Evolutionary conservation across 2,113 vertebrate genomes (phyloP), one percentile per base, ranked within the genome.

Genomic region (Bubo bubo): DNA sequence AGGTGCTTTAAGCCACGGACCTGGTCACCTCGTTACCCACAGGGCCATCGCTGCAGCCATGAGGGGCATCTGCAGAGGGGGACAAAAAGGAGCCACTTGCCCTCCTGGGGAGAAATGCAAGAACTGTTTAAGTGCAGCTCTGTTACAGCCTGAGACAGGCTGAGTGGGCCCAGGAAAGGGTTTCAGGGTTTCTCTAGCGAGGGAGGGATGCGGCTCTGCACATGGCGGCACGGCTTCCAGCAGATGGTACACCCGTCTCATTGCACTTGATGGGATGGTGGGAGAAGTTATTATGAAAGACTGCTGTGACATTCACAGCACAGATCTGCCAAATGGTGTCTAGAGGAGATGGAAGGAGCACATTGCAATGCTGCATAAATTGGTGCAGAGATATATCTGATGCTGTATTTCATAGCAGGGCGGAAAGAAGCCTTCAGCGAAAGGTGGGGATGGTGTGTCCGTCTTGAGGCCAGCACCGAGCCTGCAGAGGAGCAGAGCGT

Each of bases 261-360:
- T 23, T 23, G 89, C 70, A 8, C 93, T 94, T 49, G 88, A 86
- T n/a, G 93, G 97, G 97, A 16, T 83, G 92, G 96, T 95, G 94
- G 96, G 97, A 94, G 96, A 96, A 93, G 95, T 66, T 96, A 87
- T 96, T 94, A 87, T 64, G 96, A 96, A 97, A 95, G 97, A 67
- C 93, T 92, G 95, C 93, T 24, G 88, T 95, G 97, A 96, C 96
- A 94, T 97, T 97, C 95, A 90, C 96, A 96, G 94, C 94, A 90
- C 94, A 90, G 95, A 93, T 95, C 95, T 97, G 95, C 97, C 96
- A 95, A 96, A 72, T 90, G 90, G 88, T 80, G 95, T 94, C 97
- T 95, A 37, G 52, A 60, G 83, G 74, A 94, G 90, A 96, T 1
- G 93, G 93, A 95, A 67, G 96, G 91, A 93, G 91, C 53, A 21